Evolutionary conservation across 1,140 invertebrate species (phyloP), one percentile per base, ranked within the genome.

Genomic region (Pseudachorutes palmiensis): DNA sequence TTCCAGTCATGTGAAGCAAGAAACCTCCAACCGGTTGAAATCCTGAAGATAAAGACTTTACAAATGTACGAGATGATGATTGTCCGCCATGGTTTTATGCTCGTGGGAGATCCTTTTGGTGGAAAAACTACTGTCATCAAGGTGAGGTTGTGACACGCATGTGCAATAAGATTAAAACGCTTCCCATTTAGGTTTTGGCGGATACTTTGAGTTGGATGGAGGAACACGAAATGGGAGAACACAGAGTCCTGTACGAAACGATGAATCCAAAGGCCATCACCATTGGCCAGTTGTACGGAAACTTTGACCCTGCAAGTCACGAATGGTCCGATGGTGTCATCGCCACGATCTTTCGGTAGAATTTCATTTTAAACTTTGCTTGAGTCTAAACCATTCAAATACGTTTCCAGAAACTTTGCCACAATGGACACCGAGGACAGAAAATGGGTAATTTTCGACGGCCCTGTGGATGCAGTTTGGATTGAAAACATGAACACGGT

Each of bases 401-500:
- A n/a, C n/a, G n/a, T n/a, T n/a, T n/a, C n/a, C n/a, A n/a, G n/a
- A n/a, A n/a, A n/a, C n/a, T 97, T 95, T 79, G 92, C 94, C 0
- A 84, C 87, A 31, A 94, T 92, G 0, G 82, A 84, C 45, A 87
- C 86, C 66, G 80, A 82, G 19, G 86, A 90, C 75, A 83, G 94
- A 65, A 97, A 97, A 76, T 98, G 94, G 94, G 78, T 97, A 16
- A 84, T 98, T 64, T 97, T 97, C 78, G 95, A 98, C 78, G 95
- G 94, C 0, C 94, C 94, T 0, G 91, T 97, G 1, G 94, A 98
- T 80, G 91, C 94, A 1, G 86, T 95, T 41, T 67, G 58, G 94
- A 97, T 97, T 72, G 95, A 98, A 78, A 97, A 96, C 77, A 90
- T 98, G 85, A 97, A 97, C 76, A 97, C 94, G 0, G 95, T n/a